These are phyloP conservation scores for Caenorhabditis brenneri DNA, from an alignment of 1,140 invertebrate genomes.

Conservation along the genomic window DNA sequence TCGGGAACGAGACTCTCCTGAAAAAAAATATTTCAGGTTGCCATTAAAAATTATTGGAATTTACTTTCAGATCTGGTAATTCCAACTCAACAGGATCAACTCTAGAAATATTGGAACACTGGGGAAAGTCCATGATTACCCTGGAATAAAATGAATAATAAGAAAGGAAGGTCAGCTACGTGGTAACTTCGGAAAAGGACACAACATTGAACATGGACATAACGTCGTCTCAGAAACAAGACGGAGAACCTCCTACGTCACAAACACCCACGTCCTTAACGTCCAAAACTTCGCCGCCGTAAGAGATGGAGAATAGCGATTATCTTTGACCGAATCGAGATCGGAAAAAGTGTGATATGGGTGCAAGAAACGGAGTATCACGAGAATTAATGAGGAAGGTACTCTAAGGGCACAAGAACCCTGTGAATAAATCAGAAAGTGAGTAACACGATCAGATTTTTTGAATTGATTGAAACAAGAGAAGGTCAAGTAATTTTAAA, in stretches of 20 bases:
- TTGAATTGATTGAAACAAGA: too few species aligned
- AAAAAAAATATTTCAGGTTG: too few species aligned
- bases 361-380: not conserved
- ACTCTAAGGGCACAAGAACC: too few species aligned
- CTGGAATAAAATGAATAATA: not conserved
- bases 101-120: not conserved
- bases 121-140: not conserved
- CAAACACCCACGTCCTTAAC: not conserved
- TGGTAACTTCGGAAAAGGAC: not conserved
- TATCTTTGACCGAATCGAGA: not conserved
- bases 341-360: not conserved
- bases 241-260: not conserved
- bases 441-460: too few species aligned
- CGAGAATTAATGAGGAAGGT: too few species aligned
- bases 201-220: not conserved
- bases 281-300: not conserved
- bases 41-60: not conserved
- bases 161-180: not conserved
- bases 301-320: not conserved
- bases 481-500: too few species aligned
- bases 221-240: not conserved
- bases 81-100: not conserved
- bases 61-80: not conserved
- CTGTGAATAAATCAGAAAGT: too few species aligned
- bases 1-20: too few species aligned